phyloP scores from a whole-genome alignment of 2,888 invertebrate species.

The Hybos culiciformis region DNA sequence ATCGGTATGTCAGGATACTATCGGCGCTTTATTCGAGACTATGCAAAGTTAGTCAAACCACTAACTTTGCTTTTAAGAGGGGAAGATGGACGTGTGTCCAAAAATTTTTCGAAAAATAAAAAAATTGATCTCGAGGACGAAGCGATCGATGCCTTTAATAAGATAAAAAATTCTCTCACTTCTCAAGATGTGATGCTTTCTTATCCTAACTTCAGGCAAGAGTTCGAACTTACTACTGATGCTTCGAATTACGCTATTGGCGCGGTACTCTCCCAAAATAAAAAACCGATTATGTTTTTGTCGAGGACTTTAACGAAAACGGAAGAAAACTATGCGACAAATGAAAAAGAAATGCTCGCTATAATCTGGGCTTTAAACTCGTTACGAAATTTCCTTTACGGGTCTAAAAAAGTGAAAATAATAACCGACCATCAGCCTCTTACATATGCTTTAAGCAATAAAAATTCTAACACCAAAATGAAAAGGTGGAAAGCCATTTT shows the following conservation, averaged over 20 bases:
- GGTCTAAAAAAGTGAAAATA: conserved; percentile 16
- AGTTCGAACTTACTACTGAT: conserved; percentile 9
- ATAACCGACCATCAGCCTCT: conserved; percentile 13
- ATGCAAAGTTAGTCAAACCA: conserved; percentile 10
- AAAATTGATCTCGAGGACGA: conserved; percentile 2
- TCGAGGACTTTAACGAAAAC: conserved; percentile 17
- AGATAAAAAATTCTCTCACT: conserved; percentile 7
- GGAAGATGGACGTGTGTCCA: conserved; percentile 11
- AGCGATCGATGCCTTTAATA: conserved; percentile 7
- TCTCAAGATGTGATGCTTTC: conserved; percentile 9
- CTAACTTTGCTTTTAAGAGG: conserved; percentile 10
- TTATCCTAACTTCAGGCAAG: conserved; percentile 7
- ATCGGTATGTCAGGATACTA: conserved; percentile 7
- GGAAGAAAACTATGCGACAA: conserved; percentile 17
- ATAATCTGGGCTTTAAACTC: conserved; percentile 24
- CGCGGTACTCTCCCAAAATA: conserved; percentile 14
- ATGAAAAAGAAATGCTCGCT: conserved; percentile 24
- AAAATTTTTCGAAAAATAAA: conserved; percentile 8
- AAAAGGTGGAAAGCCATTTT: conserved; percentile 11
- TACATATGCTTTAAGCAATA: conserved; percentile 6
- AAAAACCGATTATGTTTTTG: conserved; percentile 19
- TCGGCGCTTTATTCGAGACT: conserved; percentile 9
- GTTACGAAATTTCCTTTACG: conserved; percentile 25
- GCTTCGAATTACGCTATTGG: conserved; percentile 9
- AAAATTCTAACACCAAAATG: conserved; percentile 11